Evolutionary conservation across 2,888 invertebrate genomes (phyloP), one percentile per base, ranked within the genome.

Genomic region (Euplagia quadripunctaria): DNA sequence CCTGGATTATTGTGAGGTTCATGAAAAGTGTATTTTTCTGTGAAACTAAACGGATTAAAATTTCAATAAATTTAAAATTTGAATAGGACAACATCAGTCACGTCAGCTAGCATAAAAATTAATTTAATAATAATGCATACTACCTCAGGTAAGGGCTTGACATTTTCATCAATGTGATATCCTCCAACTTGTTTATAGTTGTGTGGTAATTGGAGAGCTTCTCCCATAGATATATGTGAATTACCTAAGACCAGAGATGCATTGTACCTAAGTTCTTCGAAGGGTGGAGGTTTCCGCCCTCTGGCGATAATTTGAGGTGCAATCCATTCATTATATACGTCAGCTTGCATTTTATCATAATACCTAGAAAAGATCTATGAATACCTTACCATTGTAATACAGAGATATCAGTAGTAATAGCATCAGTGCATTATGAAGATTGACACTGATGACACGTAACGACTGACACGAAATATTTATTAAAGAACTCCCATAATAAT

Each of bases 121-220:
- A 51, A 51, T 17, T 4, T 17, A 52, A 52, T 52, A 14, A 11
- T 43, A 20, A 14, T 58, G 7, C 49, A 12, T 31, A 11, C 9
- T 55, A 92, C 92, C 86, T 89, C 75, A 8, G 93, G 86, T 64
- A 92, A 85, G 11, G 89, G 86, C 31, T 85, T 79, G 0, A 85
- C 76, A 16, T 87, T 72, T 12, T 85, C 83, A 0, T 89, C 82
- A 66, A 91, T 88, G 73, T 92, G 91, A 70, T 88, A 92, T 41
- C 92, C 92, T 49, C 85, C 90, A 41, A 91, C 79, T 4, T 85
- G 74, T 64, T 86, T 88, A 61, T 85, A 91, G 68, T 80, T 90
- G 20, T 88, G 88, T 5, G 92, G 92, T 12, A 91, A 42, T 49
- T 81, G 81, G 2, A 80, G 9, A 89, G 52, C 61, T 80, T 83